Base-by-base conservation (phyloP, 2,113 vertebrate genomes). In the Aspiorhynchus laticeps region DNA sequence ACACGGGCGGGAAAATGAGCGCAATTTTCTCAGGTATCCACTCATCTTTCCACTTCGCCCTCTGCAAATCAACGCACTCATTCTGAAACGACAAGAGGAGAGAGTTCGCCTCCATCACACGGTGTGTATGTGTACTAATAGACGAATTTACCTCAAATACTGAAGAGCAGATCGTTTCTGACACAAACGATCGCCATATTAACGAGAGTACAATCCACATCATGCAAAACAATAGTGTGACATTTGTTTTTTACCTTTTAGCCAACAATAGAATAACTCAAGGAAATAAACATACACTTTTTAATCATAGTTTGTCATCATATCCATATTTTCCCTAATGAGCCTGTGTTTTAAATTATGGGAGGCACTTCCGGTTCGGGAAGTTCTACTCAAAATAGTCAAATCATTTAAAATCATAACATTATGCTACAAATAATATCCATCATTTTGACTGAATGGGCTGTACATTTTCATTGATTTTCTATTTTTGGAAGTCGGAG, bases 21-120 rank as follows among this genome's bases (percentile, higher is more conserved):
- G 56, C 92, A 90, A 91, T 91, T 92, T 92, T 92, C 89, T 89
- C 89, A 91, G 91, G 93, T 89, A 91, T 91, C 90, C 84, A 86
- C 65, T 33, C 87, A 86, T 92, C 80, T 92, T 91, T 48, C 91
- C 87, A 28, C 85, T 89, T 41, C 51, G 67, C 43, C 78, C 36
- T 79, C 81, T 88, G 69, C 74, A 88, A 85, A 63, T 85, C 76
- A 85, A 38, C 26, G 10, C 69, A 81, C 88, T 84, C 67, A 59
- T 88, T 87, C 53, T 74, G 5, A 46, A 17, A 78, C 67, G 67
- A 61, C 56, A 41, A 88, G 71, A 73, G 36, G 81, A 84, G 87
- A 90, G 85, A 83, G 89, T 88, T 46, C 4, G 63, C 15, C 63
- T 71, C 15, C 4, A 48, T 69, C 61, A 48, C 61, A 33, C 19